Base-by-base conservation (phyloP, 2,797 vertebrate genomes). In the Benthosema pterotum region DNA sequence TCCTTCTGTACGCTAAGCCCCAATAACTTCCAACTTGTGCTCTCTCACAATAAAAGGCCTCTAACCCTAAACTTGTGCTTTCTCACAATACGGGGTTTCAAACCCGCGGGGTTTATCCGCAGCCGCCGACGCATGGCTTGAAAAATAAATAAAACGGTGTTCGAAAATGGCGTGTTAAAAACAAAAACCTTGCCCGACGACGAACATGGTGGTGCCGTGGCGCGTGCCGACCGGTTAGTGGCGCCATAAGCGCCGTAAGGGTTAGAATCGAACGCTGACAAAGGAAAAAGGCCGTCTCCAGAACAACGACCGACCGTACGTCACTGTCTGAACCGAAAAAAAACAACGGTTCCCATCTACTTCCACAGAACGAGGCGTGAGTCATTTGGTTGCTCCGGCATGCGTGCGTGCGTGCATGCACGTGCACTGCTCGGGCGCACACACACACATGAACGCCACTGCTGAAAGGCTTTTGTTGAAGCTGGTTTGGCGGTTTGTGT, bases 401-500 rank as follows among this genome's bases (percentile, higher is more conserved):
- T 17, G 53, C 61, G 53, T 53, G n/a, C 52, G 15, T 2, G 32
- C 32, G 32, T 11, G 32, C 32, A 11, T 9, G 32, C 32, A 32
- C n/a, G n/a, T n/a, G n/a, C n/a, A 6, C 28, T 7, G 28, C 28
- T 5, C 28, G 2, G 28, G 22, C 19, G n/a, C 52, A 60, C 50
- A 53, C 59, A 54, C 2, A 62, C 15, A 17, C 53, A 57, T 46
- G 47, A 54, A 16, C 28, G 60, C 65, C 15, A 50, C 56, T 55
- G 59, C 53, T 42, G 59, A 75, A 69, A 54, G 63, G 72, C 71
- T 75, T 81, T 71, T 77, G 78, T 81, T n/a, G n/a, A 72, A 58
- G 65, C 19, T 22, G 73, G 60, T 17, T 15, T 28, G 11, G 73
- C 18, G 71, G 71, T 73, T 78, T 86, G n/a, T 77, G 72, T 69